Percentiles rank a stretch among this genome's conserved stretches.
Evolutionary conservation across 2,888 invertebrate species (phyloP).

Genomic region (Hirtodrosophila confusa): DNA sequence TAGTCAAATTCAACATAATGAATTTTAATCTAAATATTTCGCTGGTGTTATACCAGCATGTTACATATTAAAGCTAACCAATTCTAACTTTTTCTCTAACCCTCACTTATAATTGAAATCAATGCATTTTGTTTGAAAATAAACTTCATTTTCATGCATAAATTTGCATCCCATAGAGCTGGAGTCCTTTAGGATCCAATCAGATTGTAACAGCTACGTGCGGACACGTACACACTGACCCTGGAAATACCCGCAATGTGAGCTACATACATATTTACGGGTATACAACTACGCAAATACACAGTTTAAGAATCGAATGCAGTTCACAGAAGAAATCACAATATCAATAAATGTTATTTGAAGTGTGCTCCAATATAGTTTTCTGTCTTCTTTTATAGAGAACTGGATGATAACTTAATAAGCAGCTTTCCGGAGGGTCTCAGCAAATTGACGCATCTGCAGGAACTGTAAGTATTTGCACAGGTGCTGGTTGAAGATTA

Average conservation of each 20-base stretch:
- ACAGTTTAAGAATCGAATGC: conserved; percentile 31
- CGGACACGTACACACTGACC: conserved; percentile 69
- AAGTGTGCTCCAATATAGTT: conserved; percentile 41
- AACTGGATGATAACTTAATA: conserved; percentile 90
- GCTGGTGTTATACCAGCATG: no score
- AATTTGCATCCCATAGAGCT: conserved; percentile 56
- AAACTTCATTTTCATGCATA: conserved; percentile 60
- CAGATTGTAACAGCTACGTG: conserved; percentile 59
- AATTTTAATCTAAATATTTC: no score
- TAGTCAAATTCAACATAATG: no score
- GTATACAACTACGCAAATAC: conserved; percentile 49
- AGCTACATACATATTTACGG: not conserved
- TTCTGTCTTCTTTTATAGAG: conserved; percentile 85
- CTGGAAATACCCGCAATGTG: conserved; percentile 44
- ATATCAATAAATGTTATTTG: conserved; percentile 46
- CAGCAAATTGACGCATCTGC: conserved; percentile 89
- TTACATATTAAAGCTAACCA: not conserved
- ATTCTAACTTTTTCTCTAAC: conserved; percentile 11
- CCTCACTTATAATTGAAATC: conserved; percentile 63
- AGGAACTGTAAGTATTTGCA: conserved; percentile 91
- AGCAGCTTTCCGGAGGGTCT: conserved; percentile 91
- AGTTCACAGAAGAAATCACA: conserved; percentile 23
- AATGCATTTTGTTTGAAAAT: conserved; percentile 49
- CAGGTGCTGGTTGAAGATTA: conserved; percentile 64
- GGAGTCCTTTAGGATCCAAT: conserved; percentile 39